phyloP scores from a whole-genome alignment of 1,140 invertebrate species.

The Chironomus tepperi region DNA sequence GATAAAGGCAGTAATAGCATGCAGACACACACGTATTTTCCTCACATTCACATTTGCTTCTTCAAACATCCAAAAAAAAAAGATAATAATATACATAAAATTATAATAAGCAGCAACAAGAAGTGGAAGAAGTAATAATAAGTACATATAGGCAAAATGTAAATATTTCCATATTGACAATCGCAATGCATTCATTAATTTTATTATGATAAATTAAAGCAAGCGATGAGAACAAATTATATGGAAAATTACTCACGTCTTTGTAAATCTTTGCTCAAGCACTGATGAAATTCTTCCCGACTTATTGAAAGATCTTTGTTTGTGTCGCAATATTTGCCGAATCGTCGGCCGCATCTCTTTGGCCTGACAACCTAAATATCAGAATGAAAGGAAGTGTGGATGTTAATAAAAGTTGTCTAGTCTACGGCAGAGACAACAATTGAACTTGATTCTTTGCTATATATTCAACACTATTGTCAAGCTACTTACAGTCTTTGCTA shows the following conservation, averaged over 20 bases:
- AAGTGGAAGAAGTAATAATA: too few relatives aligned
- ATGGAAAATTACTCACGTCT: conserved; percentile 39
- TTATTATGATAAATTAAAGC: background rate
- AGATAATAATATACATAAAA: background rate
- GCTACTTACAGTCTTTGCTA: conserved; percentile 61
- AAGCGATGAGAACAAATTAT: conserved; percentile 5
- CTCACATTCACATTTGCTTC: background rate
- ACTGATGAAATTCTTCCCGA: conserved; percentile 72
- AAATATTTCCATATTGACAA: background rate
- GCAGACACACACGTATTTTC: background rate
- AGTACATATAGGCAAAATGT: background rate
- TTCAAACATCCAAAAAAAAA: background rate
- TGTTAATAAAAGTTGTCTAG: too few relatives aligned
- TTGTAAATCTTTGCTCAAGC: conserved; percentile 59
- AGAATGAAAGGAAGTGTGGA: too few relatives aligned
- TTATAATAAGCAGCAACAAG: background rate
- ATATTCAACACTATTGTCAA: too few relatives aligned
- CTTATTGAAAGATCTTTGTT: conserved; percentile 68
- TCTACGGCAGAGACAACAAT: background rate
- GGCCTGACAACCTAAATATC: conserved; percentile 63
- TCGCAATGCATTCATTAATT: background rate
- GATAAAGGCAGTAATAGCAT: background rate
- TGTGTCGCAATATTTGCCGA: conserved; percentile 75
- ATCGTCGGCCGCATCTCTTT: conserved; percentile 78
- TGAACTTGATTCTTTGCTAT: background rate